These are phyloP conservation scores for Mesodorylaimus sp. DNA, from an alignment of 2,888 invertebrate genomes.

Conservation along the genomic window DNA sequence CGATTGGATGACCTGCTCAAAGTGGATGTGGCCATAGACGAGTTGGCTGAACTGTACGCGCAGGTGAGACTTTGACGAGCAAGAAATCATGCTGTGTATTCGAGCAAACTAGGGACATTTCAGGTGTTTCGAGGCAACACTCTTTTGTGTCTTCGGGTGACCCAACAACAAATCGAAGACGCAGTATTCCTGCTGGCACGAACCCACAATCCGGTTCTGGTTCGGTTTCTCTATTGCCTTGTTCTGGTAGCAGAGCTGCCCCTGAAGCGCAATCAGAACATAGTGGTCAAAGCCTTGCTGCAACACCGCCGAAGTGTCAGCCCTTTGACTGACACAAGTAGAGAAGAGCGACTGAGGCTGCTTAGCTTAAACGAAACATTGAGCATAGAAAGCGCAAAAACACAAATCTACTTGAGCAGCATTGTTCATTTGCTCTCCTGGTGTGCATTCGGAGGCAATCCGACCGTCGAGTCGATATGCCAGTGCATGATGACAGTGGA, in stretches of 20 bases:
- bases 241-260: constrained; percentile 17
- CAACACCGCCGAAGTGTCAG: constrained; percentile 29
- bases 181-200: constrained; percentile 29
- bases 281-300: constrained; percentile 33
- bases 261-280: constrained; percentile 31
- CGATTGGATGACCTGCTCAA: background rate
- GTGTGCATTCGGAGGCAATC: constrained; percentile 32
- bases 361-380: background rate
- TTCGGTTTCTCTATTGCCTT: background rate
- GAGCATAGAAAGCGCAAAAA: background rate
- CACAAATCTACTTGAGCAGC: constrained; percentile 4
- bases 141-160: constrained; percentile 29
- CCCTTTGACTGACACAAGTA: constrained; percentile 22
- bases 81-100: constrained; percentile 5
- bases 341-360: background rate
- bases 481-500: constrained; percentile 31
- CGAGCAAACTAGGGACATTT: no score
- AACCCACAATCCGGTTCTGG: constrained; percentile 12
- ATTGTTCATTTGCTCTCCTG: constrained; percentile 31
- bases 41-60: constrained; percentile 10
- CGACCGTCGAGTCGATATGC: constrained; percentile 33
- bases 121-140: constrained; percentile 32
- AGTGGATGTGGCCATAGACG: constrained; percentile 6
- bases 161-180: constrained; percentile 27
- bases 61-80: constrained; percentile 2